Conservation (phyloP, 2,113 vertebrate genomes). For the Platysteira castanea region DNA sequence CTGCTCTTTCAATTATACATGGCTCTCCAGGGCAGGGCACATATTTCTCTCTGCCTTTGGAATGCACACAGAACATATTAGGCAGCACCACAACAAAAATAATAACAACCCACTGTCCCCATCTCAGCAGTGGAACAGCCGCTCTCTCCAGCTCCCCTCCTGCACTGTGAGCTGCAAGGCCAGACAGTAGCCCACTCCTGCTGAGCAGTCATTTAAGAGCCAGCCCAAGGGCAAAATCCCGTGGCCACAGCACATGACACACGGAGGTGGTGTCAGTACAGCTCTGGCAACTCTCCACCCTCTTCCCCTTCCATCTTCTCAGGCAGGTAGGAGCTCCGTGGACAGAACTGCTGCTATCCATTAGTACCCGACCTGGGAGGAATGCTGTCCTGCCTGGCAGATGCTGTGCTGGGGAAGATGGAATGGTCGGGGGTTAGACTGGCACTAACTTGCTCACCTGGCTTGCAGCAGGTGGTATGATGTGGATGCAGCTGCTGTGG, state of each 20-base stretch:
- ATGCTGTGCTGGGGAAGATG: background rate
- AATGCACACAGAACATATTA: constrained; percentile 32
- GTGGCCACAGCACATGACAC: background rate
- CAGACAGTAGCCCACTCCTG: constrained; percentile 61
- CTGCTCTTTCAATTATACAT: constrained; percentile 18
- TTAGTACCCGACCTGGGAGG: background rate
- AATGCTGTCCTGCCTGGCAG: background rate
- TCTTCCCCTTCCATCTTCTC: background rate
- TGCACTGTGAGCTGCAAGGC: background rate
- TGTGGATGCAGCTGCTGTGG: background rate
- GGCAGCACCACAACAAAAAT: constrained; percentile 49
- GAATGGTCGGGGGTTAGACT: background rate
- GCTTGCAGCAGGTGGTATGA: background rate
- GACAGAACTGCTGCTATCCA: background rate
- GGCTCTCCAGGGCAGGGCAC: constrained; percentile 11
- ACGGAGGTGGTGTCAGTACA: background rate
- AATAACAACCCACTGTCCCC: constrained; percentile 55
- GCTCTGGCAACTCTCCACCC: background rate
- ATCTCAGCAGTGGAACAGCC: background rate
- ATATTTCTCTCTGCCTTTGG: constrained; percentile 10
- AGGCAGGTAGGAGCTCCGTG: background rate
- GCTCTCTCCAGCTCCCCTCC: constrained; percentile 40
- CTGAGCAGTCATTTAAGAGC: constrained; percentile 14
- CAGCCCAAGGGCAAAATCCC: constrained; percentile 20
- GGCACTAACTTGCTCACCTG: background rate